Percentiles rank a stretch among this genome's conserved stretches.
Conservation (phyloP, 2,113 vertebrate genomes). For the Empidonax alnorum region DNA sequence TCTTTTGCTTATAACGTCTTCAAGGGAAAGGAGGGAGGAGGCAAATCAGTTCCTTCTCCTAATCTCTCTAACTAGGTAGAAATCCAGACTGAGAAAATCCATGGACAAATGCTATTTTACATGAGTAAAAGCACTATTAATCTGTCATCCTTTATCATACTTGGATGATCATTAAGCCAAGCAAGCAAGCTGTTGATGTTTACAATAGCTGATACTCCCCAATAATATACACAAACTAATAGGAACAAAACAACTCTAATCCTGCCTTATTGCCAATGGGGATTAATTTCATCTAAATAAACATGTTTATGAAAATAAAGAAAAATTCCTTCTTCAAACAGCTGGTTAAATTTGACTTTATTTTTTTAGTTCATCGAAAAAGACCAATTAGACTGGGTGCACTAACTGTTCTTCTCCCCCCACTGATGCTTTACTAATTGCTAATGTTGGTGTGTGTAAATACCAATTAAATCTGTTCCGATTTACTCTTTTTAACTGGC, state of each 20-base stretch:
- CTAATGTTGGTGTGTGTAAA: conserved; percentile 33
- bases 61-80: not conserved
- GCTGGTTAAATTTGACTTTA: conserved; percentile 1
- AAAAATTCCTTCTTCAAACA: conserved; percentile 11
- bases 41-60: not conserved
- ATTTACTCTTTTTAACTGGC: conserved; percentile 64
- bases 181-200: conserved; percentile 61
- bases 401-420: conserved; percentile 20
- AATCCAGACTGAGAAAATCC: conserved; percentile 34
- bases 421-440: conserved; percentile 39
- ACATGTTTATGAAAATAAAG: conserved; percentile 53
- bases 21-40: not conserved
- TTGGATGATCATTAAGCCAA: conserved; percentile 56
- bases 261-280: conserved; percentile 25
- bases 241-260: conserved; percentile 42
- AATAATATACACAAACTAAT: conserved; percentile 29
- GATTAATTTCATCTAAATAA: conserved; percentile 72
- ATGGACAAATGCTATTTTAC: not conserved
- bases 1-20: not conserved
- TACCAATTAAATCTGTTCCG: conserved; percentile 52
- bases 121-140: conserved; percentile 17
- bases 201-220: not conserved
- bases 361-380: not conserved
- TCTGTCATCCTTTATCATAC: conserved; percentile 60
- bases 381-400: not conserved